A percentile compares a stretch with the other conserved stretches of the same genome.
Evolutionary conservation across 1,140 invertebrate species (phyloP).

Genomic region (Trichonephila inaurata): DNA sequence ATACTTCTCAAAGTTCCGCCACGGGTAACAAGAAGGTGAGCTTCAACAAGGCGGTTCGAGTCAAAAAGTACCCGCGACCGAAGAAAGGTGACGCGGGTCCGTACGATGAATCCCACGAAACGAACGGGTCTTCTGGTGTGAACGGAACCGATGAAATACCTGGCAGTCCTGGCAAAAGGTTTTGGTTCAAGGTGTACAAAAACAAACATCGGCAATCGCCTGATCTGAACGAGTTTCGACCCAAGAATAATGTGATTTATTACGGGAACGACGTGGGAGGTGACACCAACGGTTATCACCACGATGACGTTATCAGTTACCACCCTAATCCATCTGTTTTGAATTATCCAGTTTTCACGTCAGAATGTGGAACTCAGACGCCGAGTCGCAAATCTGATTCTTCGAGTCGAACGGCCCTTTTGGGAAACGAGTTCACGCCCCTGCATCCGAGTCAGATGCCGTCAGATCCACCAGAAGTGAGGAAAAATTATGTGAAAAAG

Average conservation of each 20-base stretch:
- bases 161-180: conserved; percentile 68
- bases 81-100: conserved; percentile 31
- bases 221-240: conserved; percentile 54
- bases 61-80: conserved; percentile 74
- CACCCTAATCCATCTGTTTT: conserved; percentile 64
- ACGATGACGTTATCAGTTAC: conserved; percentile 66
- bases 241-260: conserved; percentile 58
- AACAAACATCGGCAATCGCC: conserved; percentile 70
- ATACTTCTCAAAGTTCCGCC: conserved; percentile 56
- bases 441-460: conserved; percentile 75
- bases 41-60: conserved; percentile 75
- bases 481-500: conserved; percentile 71
- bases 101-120: background rate
- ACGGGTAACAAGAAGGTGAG: conserved; percentile 76
- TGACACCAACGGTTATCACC: conserved; percentile 38
- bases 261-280: conserved; percentile 46
- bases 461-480: conserved; percentile 66
- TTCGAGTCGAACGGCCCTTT: conserved; percentile 53
- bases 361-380: conserved; percentile 73
- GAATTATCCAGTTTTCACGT: conserved; percentile 66
- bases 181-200: conserved; percentile 77
- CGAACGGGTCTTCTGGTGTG: background rate
- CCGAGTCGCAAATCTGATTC: background rate
- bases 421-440: conserved; percentile 71
- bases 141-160: conserved; percentile 29